These are phyloP conservation scores for Thereva nobilitata DNA, from an alignment of 2,888 invertebrate species.

Conservation along the genomic window DNA sequence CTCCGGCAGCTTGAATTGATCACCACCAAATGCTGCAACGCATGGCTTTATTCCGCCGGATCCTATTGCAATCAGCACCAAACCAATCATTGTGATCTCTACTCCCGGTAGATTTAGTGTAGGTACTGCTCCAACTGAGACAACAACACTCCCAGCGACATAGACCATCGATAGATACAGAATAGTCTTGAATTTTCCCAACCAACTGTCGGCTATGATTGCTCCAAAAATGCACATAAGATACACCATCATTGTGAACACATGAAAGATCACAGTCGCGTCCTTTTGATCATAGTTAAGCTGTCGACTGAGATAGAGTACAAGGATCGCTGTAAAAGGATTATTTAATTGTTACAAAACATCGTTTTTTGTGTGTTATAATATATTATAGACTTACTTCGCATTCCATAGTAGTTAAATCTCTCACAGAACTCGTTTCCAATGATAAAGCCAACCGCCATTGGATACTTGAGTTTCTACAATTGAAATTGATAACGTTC, in stretches of 20 bases:
- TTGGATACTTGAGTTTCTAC: constrained; percentile 63
- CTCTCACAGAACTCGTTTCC: constrained; percentile 95
- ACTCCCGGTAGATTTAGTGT: constrained; percentile 60
- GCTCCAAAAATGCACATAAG: constrained; percentile 79
- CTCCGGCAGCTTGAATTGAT: constrained; percentile 70
- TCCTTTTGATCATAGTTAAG: constrained; percentile 66
- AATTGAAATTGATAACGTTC: background rate
- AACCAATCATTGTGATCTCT: constrained; percentile 66
- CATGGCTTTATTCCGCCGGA: constrained; percentile 85
- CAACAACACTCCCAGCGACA: constrained; percentile 68
- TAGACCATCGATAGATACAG: constrained; percentile 75
- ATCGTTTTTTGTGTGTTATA: background rate
- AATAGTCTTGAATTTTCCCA: constrained; percentile 79
- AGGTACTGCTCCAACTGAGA: constrained; percentile 65
- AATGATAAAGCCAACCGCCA: constrained; percentile 85
- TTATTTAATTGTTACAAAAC: constrained; percentile 3
- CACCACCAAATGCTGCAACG: constrained; percentile 80
- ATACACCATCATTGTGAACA: constrained; percentile 74
- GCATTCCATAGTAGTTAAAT: constrained; percentile 93
- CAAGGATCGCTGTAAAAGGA: constrained; percentile 68
- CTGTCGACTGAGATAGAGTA: constrained; percentile 71
- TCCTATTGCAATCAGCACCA: constrained; percentile 72
- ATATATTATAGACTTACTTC: constrained; percentile 68
- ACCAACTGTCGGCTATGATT: constrained; percentile 76
- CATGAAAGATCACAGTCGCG: constrained; percentile 75